A percentile compares a stretch with the other conserved stretches of the same genome.
Conservation (phyloP, 2,797 vertebrate species). For the Rhinatrema bivittatum region DNA sequence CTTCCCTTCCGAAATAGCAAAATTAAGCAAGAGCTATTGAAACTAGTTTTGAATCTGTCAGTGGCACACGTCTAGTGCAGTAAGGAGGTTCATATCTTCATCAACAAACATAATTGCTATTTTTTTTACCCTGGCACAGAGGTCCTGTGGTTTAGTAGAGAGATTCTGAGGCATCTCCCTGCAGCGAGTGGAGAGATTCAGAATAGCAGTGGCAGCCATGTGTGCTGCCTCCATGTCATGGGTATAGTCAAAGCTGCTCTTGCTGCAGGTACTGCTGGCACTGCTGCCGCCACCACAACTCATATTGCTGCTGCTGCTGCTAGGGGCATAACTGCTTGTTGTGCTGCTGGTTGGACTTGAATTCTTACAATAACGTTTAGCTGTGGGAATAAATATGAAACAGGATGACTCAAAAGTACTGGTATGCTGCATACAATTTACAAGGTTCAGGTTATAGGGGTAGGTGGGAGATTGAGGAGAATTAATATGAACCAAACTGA, state of each 20-base stretch:
- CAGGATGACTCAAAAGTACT: conserved; percentile 43
- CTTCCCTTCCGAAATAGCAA: conserved; percentile 2
- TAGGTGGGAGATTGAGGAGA: no score
- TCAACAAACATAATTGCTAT: conserved; percentile 20
- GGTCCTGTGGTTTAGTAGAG: conserved; percentile 85
- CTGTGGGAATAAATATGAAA: conserved; percentile 61
- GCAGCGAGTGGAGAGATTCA: conserved; percentile 96
- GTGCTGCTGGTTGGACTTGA: conserved; percentile 95
- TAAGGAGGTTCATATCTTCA: conserved; percentile 18
- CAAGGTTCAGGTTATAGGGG: conserved; percentile 34
- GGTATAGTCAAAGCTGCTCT: conserved; percentile 98
- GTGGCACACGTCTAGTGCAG: conserved; percentile 13
- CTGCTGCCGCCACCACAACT: conserved; percentile 91
- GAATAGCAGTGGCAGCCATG: conserved; percentile 95
- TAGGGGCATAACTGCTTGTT: conserved; percentile 94
- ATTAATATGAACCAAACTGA: no score
- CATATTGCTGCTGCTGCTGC: conserved; percentile 90
- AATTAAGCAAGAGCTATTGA: neutral
- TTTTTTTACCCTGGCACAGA: conserved; percentile 81
- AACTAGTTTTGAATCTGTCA: conserved; percentile 7
- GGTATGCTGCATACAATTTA: conserved; percentile 27
- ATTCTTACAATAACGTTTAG: conserved; percentile 95
- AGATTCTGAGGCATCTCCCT: conserved; percentile 93
- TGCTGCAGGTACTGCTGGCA: conserved; percentile 98
- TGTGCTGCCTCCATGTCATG: conserved; percentile 96